Percentiles rank a stretch among this genome's conserved stretches.
These are phyloP conservation scores for Macropodus opercularis DNA, from an alignment of 2,797 vertebrate species.

Conservation along the genomic window DNA sequence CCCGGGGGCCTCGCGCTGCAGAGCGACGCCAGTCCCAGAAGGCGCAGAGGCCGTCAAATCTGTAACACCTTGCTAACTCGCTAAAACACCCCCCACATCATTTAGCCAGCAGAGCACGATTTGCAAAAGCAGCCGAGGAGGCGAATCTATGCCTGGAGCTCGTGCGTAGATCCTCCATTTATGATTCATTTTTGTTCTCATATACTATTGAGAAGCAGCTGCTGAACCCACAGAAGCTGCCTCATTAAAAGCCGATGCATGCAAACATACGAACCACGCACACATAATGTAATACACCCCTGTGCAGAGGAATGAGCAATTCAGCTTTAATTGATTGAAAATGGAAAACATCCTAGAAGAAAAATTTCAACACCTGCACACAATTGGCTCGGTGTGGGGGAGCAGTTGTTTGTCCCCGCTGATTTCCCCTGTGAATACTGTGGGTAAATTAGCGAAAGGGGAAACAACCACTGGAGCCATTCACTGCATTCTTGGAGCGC, in stretches of 20 bases:
- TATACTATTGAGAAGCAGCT: conserved; percentile 5
- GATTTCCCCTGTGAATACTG: conserved; percentile 69
- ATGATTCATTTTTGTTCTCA: neutral
- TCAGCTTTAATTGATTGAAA: conserved; percentile 53
- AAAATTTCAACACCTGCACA: conserved; percentile 52
- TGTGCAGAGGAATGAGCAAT: conserved; percentile 35
- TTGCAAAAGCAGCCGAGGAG: neutral
- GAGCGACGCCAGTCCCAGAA: conserved; percentile 11
- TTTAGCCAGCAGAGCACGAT: conserved; percentile 4
- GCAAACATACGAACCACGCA: conserved; percentile 8
- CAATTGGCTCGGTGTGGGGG: conserved; percentile 52
- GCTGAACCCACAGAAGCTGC: neutral
- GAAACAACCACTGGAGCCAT: conserved; percentile 61
- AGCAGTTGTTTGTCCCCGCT: conserved; percentile 63
- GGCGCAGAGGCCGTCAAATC: conserved; percentile 12
- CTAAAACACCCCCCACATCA: conserved; percentile 11
- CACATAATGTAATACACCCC: neutral
- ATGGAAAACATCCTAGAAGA: conserved; percentile 31
- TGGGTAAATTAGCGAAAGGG: conserved; percentile 52
- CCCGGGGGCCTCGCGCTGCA: conserved; percentile 12
- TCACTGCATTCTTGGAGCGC: conserved; percentile 34
- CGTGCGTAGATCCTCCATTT: neutral
- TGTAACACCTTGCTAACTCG: conserved; percentile 14
- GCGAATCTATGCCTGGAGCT: too few relatives aligned
- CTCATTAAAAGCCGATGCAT: conserved; percentile 10